These are phyloP conservation scores for Palythoa caribaeorum DNA, from an alignment of 92 coral and sea anemone genomes.

Conservation along the genomic window DNA sequence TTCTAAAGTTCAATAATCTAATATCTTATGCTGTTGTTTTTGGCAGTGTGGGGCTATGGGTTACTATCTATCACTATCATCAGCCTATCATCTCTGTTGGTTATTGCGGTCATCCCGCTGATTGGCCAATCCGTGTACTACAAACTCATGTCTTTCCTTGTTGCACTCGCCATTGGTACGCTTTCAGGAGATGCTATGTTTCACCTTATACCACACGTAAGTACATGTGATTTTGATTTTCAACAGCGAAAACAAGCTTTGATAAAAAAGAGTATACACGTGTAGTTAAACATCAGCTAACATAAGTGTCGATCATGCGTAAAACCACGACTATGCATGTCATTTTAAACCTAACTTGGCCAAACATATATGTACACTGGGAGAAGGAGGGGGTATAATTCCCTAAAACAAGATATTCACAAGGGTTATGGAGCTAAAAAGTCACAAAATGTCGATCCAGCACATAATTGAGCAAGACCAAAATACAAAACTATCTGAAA, in stretches of 20 bases:
- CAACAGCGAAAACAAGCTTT: background rate
- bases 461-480: too few relatives aligned
- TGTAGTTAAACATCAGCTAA: too few relatives aligned
- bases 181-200: slow-evolving; percentile 92
- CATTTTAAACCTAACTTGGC: too few relatives aligned
- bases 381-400: too few relatives aligned
- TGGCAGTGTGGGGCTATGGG: slow-evolving; percentile 88
- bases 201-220: slow-evolving; percentile 97
- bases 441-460: too few relatives aligned
- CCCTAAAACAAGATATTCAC: too few relatives aligned
- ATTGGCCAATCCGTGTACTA: slow-evolving; percentile 81
- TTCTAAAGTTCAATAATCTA: background rate
- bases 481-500: too few relatives aligned
- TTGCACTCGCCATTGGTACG: slow-evolving; percentile 94
- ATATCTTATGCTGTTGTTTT: background rate
- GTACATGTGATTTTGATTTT: slow-evolving; percentile 19
- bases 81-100: slow-evolving; percentile 86
- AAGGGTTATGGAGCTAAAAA: too few relatives aligned
- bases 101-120: slow-evolving; percentile 83
- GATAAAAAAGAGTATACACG: too few relatives aligned
- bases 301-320: too few relatives aligned
- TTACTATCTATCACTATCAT: slow-evolving; percentile 86
- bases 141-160: slow-evolving; percentile 94
- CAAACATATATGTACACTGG: too few relatives aligned
- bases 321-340: too few relatives aligned